phyloP scores from a whole-genome alignment of 2,113 vertebrate species.

The Burhinus bistriatus region DNA sequence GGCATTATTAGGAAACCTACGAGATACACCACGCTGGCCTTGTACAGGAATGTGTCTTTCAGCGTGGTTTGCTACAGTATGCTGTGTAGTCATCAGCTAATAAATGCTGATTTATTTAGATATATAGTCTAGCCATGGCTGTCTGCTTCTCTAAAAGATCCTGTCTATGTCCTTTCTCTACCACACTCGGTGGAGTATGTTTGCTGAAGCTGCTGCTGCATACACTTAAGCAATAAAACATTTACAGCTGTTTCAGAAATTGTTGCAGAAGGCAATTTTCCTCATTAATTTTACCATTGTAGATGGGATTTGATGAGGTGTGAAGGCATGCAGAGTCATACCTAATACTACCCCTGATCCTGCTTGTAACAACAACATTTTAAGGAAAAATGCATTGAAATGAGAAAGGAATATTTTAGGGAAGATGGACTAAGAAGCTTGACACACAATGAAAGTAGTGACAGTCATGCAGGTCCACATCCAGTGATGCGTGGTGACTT shows the following conservation, averaged over 20 bases:
- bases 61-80: not conserved
- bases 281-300: conserved; percentile 14
- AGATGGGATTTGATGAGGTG: conserved; percentile 4
- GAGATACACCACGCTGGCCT: not conserved
- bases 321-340: not conserved
- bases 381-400: not conserved
- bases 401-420: not conserved
- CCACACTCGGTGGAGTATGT: not conserved
- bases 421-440: not conserved
- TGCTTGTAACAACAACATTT: not conserved
- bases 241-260: conserved; percentile 1
- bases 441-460: not conserved
- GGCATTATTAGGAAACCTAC: not conserved
- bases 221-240: not conserved
- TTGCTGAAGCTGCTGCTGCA: not conserved
- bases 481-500: not conserved
- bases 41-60: not conserved
- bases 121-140: not conserved
- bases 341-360: not conserved
- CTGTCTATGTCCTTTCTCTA: not conserved
- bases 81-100: not conserved
- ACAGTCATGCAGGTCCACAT: not conserved
- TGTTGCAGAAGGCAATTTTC: conserved; percentile 1
- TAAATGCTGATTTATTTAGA: not conserved
- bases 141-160: not conserved